phyloP scores from a whole-genome alignment of 2,888 invertebrate species.

The Platyscelio sp. region DNA sequence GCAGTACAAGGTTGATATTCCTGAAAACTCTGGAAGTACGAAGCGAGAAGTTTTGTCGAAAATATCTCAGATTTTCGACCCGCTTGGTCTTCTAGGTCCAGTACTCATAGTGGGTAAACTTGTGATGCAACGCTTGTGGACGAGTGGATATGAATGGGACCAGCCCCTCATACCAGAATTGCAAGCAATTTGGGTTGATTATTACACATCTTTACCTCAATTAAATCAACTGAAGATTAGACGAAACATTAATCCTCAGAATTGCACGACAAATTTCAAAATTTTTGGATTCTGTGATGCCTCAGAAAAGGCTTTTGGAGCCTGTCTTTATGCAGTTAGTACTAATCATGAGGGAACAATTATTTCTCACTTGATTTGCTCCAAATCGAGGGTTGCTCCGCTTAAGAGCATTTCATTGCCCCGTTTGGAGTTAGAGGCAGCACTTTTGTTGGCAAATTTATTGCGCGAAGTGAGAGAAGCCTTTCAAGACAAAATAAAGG shows the following conservation, averaged over 20 bases:
- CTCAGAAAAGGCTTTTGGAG: not conserved
- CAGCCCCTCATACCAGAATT: not conserved
- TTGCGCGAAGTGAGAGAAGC: not conserved
- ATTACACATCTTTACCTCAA: not conserved
- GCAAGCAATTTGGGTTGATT: not conserved
- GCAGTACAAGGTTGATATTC: not conserved
- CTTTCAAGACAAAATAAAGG: not conserved
- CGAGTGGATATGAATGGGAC: not conserved
- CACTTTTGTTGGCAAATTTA: not conserved
- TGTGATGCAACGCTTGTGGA: not conserved
- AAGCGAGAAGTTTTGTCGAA: not conserved
- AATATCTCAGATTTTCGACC: not conserved
- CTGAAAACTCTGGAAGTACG: not conserved
- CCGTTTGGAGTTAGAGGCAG: slow-evolving; percentile 33
- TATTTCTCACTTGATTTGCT: slow-evolving; percentile 20
- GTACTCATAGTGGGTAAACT: not conserved
- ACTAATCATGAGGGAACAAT: not conserved
- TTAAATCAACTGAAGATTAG: not conserved
- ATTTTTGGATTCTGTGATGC: not conserved
- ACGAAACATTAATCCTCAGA: not conserved
- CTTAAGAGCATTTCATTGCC: slow-evolving; percentile 23
- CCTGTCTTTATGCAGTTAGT: not conserved
- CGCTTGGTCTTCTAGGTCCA: not conserved
- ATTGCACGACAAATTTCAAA: not conserved
- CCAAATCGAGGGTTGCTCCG: slow-evolving; percentile 59